phyloP scores from a whole-genome alignment of 2,113 vertebrate genomes.

The Clarias magur region DNA sequence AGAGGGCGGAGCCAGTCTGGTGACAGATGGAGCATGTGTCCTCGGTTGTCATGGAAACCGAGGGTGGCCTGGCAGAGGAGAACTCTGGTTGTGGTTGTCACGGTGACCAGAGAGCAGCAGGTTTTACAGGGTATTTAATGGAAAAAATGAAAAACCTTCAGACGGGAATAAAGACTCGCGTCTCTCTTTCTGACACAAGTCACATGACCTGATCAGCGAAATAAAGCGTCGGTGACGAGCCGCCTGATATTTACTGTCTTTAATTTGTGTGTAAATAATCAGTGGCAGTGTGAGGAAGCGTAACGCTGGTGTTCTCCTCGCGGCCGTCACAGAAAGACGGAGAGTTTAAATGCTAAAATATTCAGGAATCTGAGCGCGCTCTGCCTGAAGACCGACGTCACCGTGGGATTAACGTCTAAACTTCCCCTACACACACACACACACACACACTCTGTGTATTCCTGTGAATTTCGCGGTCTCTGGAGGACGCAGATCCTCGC shows the following conservation, averaged over 20 bases:
- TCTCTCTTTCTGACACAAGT: not conserved
- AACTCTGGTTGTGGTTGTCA: constrained; percentile 44
- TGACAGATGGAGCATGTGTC: constrained; percentile 50
- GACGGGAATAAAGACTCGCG: not conserved
- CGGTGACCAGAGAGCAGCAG: constrained; percentile 14
- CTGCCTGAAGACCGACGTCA: constrained; percentile 27
- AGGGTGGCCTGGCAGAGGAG: constrained; percentile 35
- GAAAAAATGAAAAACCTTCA: too few species aligned
- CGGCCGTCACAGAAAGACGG: not conserved
- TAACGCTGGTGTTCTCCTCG: not conserved
- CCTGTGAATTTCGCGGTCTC: constrained; percentile 34
- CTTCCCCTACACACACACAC: not conserved
- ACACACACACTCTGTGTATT: not conserved
- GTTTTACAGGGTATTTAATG: constrained; percentile 4
- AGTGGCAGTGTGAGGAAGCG: not conserved
- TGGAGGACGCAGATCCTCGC: constrained; percentile 36
- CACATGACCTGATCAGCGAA: not conserved
- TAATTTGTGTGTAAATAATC: not conserved
- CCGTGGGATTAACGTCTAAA: constrained; percentile 7
- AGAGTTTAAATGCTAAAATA: constrained; percentile 32
- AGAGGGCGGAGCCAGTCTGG: constrained; percentile 35
- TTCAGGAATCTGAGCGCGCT: not conserved
- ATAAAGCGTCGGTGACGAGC: not conserved
- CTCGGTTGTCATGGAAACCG: constrained; percentile 51
- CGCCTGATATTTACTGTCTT: not conserved